Evolutionary conservation across 1,140 invertebrate species (phyloP), one percentile per base, ranked within the genome.

Genomic region (Panagrolaimus sp.): DNA sequence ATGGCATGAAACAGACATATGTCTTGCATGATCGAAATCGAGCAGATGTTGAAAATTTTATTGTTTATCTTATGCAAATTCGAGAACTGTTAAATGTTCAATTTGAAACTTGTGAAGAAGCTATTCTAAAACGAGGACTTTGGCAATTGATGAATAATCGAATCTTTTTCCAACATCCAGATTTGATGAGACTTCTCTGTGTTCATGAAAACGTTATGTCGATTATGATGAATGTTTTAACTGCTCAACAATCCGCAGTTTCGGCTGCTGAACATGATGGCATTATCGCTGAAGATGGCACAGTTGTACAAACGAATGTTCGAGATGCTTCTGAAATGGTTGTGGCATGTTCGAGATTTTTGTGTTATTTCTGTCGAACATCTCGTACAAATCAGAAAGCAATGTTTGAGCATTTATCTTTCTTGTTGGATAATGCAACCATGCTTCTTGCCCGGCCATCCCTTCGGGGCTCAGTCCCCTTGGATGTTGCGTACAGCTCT

Each of bases 121-220:
- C 94, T 75, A 88, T 98, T 0, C 93, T 99, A 88, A 89, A 96
- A 81, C 91, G 93, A 81, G 88, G 94, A 63, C 86, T 98, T 5
- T 98, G 95, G 96, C 94, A 96, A 84, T 86, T 98, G 26, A 96
- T 98, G 52, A 98, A 98, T 86, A 99, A 98, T 84, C 91, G 94
- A 82, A 95, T 97, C 0, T 99, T 99, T 87, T 99, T 99, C 89
- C 96, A 99, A 86, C 96, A 99, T 87, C 96, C 96, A 0, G 96
- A 99, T 86, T 87, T 99, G 47, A 99, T 99, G 83, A 88, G 96
- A 74, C 91, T 96, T 8, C 86, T 99, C 1, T 89, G 93, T 71
- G 91, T 98, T 38, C 96, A 99, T 84, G 96, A 99, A 85, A 98
- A 98, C 81, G 96, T 99, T 0, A 98, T 98, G 95, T 94, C 94